Base-by-base conservation (phyloP, 2,888 invertebrate species). In the Ophioninae sp. region DNA sequence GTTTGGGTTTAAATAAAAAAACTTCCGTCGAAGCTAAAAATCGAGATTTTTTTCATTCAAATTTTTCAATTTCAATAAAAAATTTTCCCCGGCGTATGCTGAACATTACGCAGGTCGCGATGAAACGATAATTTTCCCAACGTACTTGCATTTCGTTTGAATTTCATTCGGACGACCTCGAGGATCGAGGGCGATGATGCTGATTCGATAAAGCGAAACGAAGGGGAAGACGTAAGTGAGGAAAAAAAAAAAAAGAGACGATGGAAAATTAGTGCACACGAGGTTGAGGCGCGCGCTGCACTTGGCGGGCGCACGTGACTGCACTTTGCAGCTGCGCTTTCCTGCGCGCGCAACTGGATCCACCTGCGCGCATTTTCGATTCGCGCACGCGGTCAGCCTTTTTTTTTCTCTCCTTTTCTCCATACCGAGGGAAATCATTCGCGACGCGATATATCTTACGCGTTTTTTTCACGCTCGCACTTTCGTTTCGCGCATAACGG, bases 131-230 rank as follows among this genome's bases (percentile, higher is more conserved):
- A 68, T 63, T 74, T 30, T 37, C 10, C 30, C 13, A 39, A 59
- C 20, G 23, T 3, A 30, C 30, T 30, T 17, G 30, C n/a, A 37
- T 23, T 44, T 56, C 41, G 58, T 58, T 10, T 23, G 17, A 10
- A 61, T 41, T 72, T 77, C 73, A 73, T 77, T 23, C 59, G 39
- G 63, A 61, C 51, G 81, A 76, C 75, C 79, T 84, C 84, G 79
- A 68, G 13, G 13, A 17, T 6, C 51, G 51, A 0, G 51, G 17
- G 51, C 13, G 59, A 79, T 81, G 75, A 67, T 76, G 79, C 79
- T 79, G 79, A 76, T 69, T 79, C 72, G 44, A 79, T 79, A 73
- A 69, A 51, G 65, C 41, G 39, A 58, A 10, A 9, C n/a, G 39
- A 75, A 74, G 68, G 63, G 73, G 64, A 30, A 30, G 63, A 69